phyloP scores from a whole-genome alignment of 2,888 invertebrate genomes.

The Teinopalpus imperialis region DNA sequence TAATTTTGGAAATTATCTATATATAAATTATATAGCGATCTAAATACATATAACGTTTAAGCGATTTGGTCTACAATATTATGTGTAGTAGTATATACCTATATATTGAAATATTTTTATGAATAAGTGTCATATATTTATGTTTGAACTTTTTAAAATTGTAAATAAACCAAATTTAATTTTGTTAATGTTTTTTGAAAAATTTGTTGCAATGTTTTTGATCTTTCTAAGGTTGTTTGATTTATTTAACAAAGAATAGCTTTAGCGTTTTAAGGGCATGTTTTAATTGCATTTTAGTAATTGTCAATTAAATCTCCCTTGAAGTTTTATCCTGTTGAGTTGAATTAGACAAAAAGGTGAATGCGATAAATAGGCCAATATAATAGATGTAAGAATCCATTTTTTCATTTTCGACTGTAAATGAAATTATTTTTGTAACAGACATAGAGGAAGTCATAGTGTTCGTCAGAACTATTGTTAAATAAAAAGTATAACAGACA shows the following conservation, averaged over 20 bases:
- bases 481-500: constrained; percentile 40
- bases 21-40: constrained; percentile 8
- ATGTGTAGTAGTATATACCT: constrained; percentile 18
- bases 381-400: constrained; percentile 40
- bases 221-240: too few relatives aligned
- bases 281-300: constrained; percentile 9
- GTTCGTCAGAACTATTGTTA: constrained; percentile 52
- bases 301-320: constrained; percentile 17
- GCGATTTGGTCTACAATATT: constrained; percentile 1
- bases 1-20: constrained; percentile 21
- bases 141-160: constrained; percentile 12
- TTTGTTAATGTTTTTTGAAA: constrained; percentile 11
- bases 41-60: constrained; percentile 5
- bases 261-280: too few relatives aligned
- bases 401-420: constrained; percentile 46
- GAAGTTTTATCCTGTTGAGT: constrained; percentile 13
- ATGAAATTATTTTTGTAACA: constrained; percentile 73
- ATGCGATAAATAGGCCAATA: constrained; percentile 35
- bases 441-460: constrained; percentile 46
- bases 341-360: constrained; percentile 12
- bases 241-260: too few relatives aligned
- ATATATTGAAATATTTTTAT: constrained; percentile 13
- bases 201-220: not conserved
- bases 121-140: constrained; percentile 5
- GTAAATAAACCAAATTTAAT: constrained; percentile 7